Evolutionary conservation across 2,888 invertebrate genomes (phyloP), one percentile per base, ranked within the genome.

Genomic region (Tinea pellionella): DNA sequence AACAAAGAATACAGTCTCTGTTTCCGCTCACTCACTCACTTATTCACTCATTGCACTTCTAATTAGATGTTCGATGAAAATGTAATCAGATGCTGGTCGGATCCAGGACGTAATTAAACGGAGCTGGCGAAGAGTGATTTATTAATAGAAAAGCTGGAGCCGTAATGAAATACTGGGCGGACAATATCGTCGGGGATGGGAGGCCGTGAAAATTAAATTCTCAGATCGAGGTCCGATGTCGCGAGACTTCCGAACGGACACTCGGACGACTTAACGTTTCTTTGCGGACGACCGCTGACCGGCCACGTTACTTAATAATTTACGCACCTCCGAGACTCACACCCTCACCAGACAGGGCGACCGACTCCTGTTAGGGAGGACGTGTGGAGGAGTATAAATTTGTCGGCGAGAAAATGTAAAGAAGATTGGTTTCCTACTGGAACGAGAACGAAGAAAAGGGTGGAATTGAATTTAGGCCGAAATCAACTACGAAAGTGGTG

Each of bases 51-150:
- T 78, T 85, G 87, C 85, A 85, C 80, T 82, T 75, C 83, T 85
- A 86, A 86, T 87, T 86, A 87, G 83, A 85, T 83, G 86, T 85
- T 86, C 87, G 84, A 87, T 86, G 85, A 86, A 84, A 86, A 78
- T 85, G 87, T 87, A 85, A 87, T 87, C 86, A 85, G 83, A 83
- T 82, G 81, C 73, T 75, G 82, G 77, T 74, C 78, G 80, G 82
- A 84, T 82, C 82, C 79, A 75, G 82, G 79, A 76, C 80, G 87
- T 86, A 87, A 87, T 87, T 87, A 87, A 87, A 86, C 79, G 82
- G 79, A 75, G 77, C 78, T 75, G 77, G 84, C 86, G 85, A 87
- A 85, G 82, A 86, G 85, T 87, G 87, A 87, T 87, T 87, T 87
- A 87, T 87, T 87, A 87, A 86, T 87, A 87, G 87, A 86, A 86